Percentiles rank a stretch among this genome's conserved stretches.
Evolutionary conservation across 2,113 vertebrate genomes (phyloP).

Genomic region (Protomyctophum bolini): DNA sequence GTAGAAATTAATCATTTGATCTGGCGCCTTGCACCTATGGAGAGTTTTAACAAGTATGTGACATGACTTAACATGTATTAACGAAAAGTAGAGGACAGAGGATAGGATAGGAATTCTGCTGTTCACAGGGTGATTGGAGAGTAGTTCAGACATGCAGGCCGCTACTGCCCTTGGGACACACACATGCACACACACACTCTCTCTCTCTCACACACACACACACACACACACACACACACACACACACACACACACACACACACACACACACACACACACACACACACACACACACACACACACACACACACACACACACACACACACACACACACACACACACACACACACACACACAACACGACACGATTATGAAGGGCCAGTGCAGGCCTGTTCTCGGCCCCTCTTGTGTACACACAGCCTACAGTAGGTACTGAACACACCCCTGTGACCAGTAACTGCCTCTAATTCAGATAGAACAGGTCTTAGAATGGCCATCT

Average conservation of each 20-base stretch:
- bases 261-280: neutral
- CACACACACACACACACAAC: slow-evolving; percentile 11
- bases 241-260: too few species aligned
- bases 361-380: slow-evolving; percentile 30
- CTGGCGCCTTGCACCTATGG: neutral
- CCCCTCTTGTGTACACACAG: slow-evolving; percentile 14
- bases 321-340: slow-evolving; percentile 15
- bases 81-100: neutral
- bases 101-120: neutral
- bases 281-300: neutral
- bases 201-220: too few species aligned
- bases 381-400: slow-evolving; percentile 51
- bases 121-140: neutral
- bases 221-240: too few species aligned
- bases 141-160: neutral
- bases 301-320: neutral
- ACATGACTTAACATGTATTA: neutral
- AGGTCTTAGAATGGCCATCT: neutral
- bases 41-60: neutral
- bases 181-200: too few species aligned
- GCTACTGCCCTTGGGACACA: neutral
- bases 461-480: neutral
- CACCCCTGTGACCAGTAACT: slow-evolving; percentile 18
- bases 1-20: too few species aligned
- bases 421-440: slow-evolving; percentile 23